Evolutionary conservation across 2,888 invertebrate species (phyloP).

Genomic region (Parnassius apollo): DNA sequence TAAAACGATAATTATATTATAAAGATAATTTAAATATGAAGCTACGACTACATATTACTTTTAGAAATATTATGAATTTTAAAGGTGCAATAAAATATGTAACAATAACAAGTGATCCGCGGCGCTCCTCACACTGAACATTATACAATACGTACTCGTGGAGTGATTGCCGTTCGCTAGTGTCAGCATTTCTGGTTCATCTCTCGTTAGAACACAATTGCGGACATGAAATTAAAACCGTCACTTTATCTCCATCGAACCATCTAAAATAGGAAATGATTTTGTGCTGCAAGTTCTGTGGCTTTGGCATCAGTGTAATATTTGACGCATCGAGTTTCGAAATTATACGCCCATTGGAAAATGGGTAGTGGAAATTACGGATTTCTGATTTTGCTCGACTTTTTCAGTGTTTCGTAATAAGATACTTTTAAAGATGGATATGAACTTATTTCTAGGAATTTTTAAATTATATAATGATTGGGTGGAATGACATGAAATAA

Average conservation of each 20-base stretch:
- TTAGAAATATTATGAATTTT: not conserved
- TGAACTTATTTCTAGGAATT: too few species aligned
- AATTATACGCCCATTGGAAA: conserved; percentile 13
- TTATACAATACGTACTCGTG: conserved; percentile 35
- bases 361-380: conserved; percentile 6
- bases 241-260: conserved; percentile 31
- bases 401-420: conserved; percentile 1
- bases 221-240: conserved; percentile 68
- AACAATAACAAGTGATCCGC: conserved; percentile 3
- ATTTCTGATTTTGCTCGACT: not conserved
- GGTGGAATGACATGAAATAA: too few species aligned
- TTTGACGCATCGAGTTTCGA: conserved; percentile 9
- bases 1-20: too few species aligned
- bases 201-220: conserved; percentile 73
- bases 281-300: conserved; percentile 8
- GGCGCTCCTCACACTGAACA: conserved; percentile 11
- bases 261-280: conserved; percentile 19
- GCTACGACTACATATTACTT: too few species aligned
- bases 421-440: not conserved
- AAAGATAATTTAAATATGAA: too few species aligned
- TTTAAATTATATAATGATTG: too few species aligned
- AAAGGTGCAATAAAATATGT: not conserved
- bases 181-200: conserved; percentile 76
- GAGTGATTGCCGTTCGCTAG: conserved; percentile 69
- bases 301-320: conserved; percentile 9